These are phyloP conservation scores for Drosophila barbarae DNA, from an alignment of 2,888 invertebrate species.

Conservation along the genomic window DNA sequence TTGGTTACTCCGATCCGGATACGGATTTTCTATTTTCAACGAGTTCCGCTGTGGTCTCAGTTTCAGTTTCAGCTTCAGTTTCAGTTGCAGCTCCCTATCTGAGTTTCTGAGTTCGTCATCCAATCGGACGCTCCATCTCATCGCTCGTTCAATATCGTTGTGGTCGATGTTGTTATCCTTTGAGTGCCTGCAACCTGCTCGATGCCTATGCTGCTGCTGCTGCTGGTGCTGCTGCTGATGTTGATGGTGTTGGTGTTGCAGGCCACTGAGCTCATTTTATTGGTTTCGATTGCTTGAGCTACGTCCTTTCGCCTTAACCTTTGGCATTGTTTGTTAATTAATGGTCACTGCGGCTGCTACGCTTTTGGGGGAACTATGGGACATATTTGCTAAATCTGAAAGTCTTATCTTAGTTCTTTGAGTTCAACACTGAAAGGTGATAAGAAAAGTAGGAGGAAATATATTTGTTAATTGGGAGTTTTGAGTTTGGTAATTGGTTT, in stretches of 20 bases:
- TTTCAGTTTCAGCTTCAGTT: slow-evolving; percentile 15
- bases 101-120: slow-evolving; percentile 44
- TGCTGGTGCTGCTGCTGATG: slow-evolving; percentile 3
- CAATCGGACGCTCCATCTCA: slow-evolving; percentile 62
- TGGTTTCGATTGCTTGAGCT: slow-evolving; percentile 39
- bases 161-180: slow-evolving; percentile 35
- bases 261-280: slow-evolving; percentile 56
- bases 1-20: slow-evolving; percentile 12
- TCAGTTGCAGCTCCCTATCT: slow-evolving; percentile 29
- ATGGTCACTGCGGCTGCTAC: slow-evolving; percentile 23
- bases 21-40: slow-evolving; percentile 24
- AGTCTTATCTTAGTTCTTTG: slow-evolving; percentile 29
- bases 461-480: not conserved
- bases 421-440: slow-evolving; percentile 26
- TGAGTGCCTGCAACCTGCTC: slow-evolving; percentile 47
- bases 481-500: not conserved
- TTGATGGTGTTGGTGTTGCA: slow-evolving; percentile 31
- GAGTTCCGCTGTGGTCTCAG: slow-evolving; percentile 23
- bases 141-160: slow-evolving; percentile 38
- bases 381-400: slow-evolving; percentile 25
- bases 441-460: slow-evolving; percentile 1
- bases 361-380: slow-evolving; percentile 33
- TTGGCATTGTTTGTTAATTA: slow-evolving; percentile 50
- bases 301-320: slow-evolving; percentile 42
- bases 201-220: slow-evolving; percentile 9